Evolutionary conservation across 1,140 invertebrate genomes (phyloP), one percentile per base, ranked within the genome.

Genomic region (Sinella curviseta): DNA sequence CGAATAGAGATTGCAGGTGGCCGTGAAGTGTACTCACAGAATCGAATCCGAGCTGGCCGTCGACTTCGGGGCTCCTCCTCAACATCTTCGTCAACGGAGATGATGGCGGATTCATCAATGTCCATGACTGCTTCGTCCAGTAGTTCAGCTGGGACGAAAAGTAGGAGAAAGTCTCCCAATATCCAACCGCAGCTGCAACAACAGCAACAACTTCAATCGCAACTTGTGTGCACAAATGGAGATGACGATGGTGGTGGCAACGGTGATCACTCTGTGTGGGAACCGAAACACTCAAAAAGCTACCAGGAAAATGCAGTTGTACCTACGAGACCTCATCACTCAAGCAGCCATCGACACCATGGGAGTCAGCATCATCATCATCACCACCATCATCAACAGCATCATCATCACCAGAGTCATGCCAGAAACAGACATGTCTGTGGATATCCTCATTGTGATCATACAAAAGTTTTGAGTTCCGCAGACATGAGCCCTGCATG

Each of bases 1-100:
- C 94, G 94, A 87, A 87, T 88, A 75, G 94, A 95, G 89, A 94
- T 95, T 86, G 94, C 94, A 57, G 94, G 94, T 82, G 94, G 94
- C 76, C 89, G 94, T 76, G 94, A 95, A 87, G 90, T 95, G 67
- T 95, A 93, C 86, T 94, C 93, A 39, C 93, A 94, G 85, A 94
- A 93, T 86, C 88, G 93, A 84, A 93, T 91, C 84, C 93, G 94
- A 88, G 92, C 93, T 70, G 90, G 79, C 16, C 77, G 83, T 16
- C 60, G 82, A 17, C 39, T 77, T 1, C 91, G 75, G 89, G 93
- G 83, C 78, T 78, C 81, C 48, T 65, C 78, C 57, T 73, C 35
- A 60, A 77, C 57, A 75, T 67, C 31, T 24, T 80, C 81, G 31
- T 77, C 79, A 28, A 75, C 79, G n/a, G 76, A 76, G 74, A 77